Evolutionary conservation across 2,113 vertebrate genomes (phyloP), one percentile per base, ranked within the genome.

Genomic region (Myrmophylax atrothorax): DNA sequence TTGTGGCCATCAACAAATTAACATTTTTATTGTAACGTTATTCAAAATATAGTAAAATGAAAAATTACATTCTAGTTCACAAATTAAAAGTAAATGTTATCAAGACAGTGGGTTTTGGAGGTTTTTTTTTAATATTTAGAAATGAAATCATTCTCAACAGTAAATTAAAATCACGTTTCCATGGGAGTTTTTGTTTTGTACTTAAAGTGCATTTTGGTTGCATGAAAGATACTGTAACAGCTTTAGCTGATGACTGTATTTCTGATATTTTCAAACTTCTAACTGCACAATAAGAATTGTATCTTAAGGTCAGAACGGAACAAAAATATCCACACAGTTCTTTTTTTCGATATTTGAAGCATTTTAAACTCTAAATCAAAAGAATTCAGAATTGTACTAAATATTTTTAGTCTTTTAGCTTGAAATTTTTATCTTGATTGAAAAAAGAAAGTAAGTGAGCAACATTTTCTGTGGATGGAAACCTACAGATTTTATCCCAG

Each of bases 301-400:
- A 14, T 42, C 17, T 59, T 17, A 28, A 1, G 0, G 3, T 42
- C 9, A 49, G 5, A 62, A 68, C 0, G 2, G 17, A 79, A 91
- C 77, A 79, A 76, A 40, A 86, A 79, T 67, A 28, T 42, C 19
- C 12, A 40, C 18, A 14, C 3, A 13, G 4, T 28, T 60, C 1
- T 28, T 85, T 87, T 7, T 8, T 73, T 79, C n/a, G 14, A 40
- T 64, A 44, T 4, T 59, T 50, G 7, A 72, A 83, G 6, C 7
- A 72, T 50, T 83, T 73, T 55, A 47, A 72, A 63, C 8, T 73
- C 17, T 7, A 72, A 84, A 63, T 56, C 15, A 83, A 75, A 63
- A 38, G 49, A 5, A 72, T 76, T 68, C 9, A 38, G 29, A 70
- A 44, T 15, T 59, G 17, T 35, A 53, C 6, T 22, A 59, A 59